Evolutionary conservation across 1,140 invertebrate genomes (phyloP), one percentile per base, ranked within the genome.

Genomic region (Lysiphlebus fabarum): DNA sequence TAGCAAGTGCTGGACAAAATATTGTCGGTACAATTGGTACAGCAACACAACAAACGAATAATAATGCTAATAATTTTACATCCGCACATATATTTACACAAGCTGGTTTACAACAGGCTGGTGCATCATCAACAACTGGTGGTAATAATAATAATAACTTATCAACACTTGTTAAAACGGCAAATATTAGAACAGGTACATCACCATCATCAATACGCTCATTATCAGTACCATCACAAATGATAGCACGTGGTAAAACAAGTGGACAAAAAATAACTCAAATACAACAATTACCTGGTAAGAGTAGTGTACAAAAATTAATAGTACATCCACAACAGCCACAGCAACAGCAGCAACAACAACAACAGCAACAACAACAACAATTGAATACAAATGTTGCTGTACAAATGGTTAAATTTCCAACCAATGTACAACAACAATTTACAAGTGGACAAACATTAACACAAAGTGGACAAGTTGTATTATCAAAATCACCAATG

Each of bases 331-430:
- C 77, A 4, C 17, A 26, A 26, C 17, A 26, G 4, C 17, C 2
- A 26, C 17, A 26, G 4, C 84, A 11, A 43, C 88, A 40, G 79
- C 84, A 1, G 76, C 83, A 2, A 83, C 86, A 3, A 84, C 90
- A 72, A 89, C 87, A 0, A 83, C 89, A 91, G 65, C 89, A 91
- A 65, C 82, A 91, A 36, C 88, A 90, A 60, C 88, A 90, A 69
- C 86, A 42, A 10, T 8, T 89, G 14, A 87, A 90, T 70, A 85
- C 89, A 53, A 81, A 84, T 14, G 81, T 81, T 42, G 1, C 8
- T 10, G n/a, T 42, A 10, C n/a, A n/a, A n/a, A n/a, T n/a, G 41
- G 41, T 8, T 10, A 42, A 42, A 42, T 42, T 42, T 4, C 1
- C 83, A 85, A 49, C 82, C 84, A 0, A 81, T 82, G 6, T 68